Percentiles rank a stretch among this genome's conserved stretches.
phyloP scores from a whole-genome alignment of 2,113 vertebrate genomes.

The Myrmophylax atrothorax region DNA sequence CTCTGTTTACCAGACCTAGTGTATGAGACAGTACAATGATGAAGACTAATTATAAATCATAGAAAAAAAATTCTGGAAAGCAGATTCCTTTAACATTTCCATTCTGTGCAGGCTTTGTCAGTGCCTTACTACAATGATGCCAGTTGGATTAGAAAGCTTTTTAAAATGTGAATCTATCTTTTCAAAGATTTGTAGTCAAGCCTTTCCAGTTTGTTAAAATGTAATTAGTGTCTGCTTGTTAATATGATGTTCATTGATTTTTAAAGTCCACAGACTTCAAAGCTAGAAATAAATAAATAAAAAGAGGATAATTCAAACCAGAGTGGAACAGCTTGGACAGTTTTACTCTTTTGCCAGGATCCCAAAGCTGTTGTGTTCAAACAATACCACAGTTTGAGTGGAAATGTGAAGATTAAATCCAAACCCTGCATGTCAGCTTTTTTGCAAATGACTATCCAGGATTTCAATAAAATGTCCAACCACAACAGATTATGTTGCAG shows the following conservation, averaged over 20 bases:
- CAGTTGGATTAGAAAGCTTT: constrained; percentile 28
- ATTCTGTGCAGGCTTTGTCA: constrained; percentile 33
- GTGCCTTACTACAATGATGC: not conserved
- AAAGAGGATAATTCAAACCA: constrained; percentile 64
- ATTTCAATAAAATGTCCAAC: constrained; percentile 61
- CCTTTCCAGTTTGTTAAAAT: constrained; percentile 47
- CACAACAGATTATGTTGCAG: constrained; percentile 43
- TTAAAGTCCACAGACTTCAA: constrained; percentile 68
- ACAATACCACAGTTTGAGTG: constrained; percentile 67
- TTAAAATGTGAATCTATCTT: constrained; percentile 35
- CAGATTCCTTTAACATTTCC: constrained; percentile 13
- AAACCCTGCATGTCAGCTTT: constrained; percentile 51
- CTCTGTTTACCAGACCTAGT: constrained; percentile 42
- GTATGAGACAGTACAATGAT: not conserved
- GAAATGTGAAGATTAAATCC: constrained; percentile 61
- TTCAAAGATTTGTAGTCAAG: constrained; percentile 22
- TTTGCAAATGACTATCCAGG: constrained; percentile 62
- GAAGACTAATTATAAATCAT: constrained; percentile 49
- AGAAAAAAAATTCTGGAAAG: constrained; percentile 12
- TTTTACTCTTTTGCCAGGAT: constrained; percentile 66
- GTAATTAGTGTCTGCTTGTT: constrained; percentile 53
- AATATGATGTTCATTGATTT: constrained; percentile 65
- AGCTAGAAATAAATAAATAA: constrained; percentile 68
- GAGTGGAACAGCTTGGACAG: constrained; percentile 52
- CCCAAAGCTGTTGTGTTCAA: constrained; percentile 55